Conservation (phyloP, 2,888 invertebrate species). For the Heliconius hortense region DNA sequence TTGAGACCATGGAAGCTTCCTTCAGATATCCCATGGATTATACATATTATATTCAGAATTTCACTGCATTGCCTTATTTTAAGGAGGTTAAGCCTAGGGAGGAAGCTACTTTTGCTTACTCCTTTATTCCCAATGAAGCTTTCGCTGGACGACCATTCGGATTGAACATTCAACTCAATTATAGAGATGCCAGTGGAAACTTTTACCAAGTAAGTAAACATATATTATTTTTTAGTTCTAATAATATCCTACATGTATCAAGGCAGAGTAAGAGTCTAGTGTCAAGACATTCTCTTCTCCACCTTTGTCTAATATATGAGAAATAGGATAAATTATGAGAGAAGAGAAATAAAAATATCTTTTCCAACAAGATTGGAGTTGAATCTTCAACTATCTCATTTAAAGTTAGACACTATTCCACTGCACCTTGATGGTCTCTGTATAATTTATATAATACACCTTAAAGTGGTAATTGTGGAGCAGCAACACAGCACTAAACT, state of each 20-base stretch:
- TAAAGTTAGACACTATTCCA: no score
- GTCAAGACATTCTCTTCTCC: neutral
- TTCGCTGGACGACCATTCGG: conserved; percentile 98
- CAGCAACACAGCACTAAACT: neutral
- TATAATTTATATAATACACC: neutral
- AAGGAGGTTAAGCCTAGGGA: conserved; percentile 93
- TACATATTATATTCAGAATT: conserved; percentile 98
- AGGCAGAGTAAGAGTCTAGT: no score
- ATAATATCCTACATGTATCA: no score
- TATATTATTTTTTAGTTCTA: neutral
- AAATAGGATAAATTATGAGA: neutral
- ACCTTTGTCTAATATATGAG: neutral
- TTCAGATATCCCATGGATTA: conserved; percentile 99
- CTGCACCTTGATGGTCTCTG: no score
- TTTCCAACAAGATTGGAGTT: no score
- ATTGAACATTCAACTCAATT: conserved; percentile 94
- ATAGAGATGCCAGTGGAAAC: conserved; percentile 88
- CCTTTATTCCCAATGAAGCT: conserved; percentile 97
- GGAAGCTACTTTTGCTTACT: conserved; percentile 97
- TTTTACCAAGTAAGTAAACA: conserved; percentile 76
- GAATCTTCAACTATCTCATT: no score
- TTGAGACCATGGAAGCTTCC: conserved; percentile 97
- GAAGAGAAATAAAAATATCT: no score
- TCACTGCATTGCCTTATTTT: conserved; percentile 94
- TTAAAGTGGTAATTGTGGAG: no score